A percentile compares a stretch with the other conserved stretches of the same genome.
These are phyloP conservation scores for Odontesthes bonariensis DNA, from an alignment of 2,113 vertebrate species.

Conservation along the genomic window DNA sequence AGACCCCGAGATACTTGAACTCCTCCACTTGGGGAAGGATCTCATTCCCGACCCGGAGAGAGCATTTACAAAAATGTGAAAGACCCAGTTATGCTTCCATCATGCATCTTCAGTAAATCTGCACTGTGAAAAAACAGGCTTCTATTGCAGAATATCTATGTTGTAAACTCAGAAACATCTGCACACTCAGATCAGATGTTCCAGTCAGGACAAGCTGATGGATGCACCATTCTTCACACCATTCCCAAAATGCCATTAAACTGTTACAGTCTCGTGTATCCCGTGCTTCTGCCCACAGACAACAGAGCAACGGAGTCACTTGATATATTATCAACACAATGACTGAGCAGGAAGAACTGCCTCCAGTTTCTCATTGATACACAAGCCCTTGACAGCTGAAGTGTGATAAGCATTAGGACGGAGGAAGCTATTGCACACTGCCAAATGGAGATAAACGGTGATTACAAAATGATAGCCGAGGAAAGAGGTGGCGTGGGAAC, in stretches of 20 bases:
- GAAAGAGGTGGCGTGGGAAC: slow-evolving; percentile 44
- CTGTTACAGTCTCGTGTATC: not conserved
- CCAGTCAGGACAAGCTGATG: not conserved
- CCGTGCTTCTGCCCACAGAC: slow-evolving; percentile 24
- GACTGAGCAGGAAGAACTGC: slow-evolving; percentile 70
- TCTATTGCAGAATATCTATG: too few relatives aligned
- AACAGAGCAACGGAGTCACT: slow-evolving; percentile 55
- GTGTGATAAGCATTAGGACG: slow-evolving; percentile 72
- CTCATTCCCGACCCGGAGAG: too few relatives aligned
- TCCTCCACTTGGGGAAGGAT: too few relatives aligned
- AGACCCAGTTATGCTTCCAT: too few relatives aligned
- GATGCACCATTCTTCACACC: not conserved
- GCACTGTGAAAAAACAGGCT: too few relatives aligned
- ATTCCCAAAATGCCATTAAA: slow-evolving; percentile 53
- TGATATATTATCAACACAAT: slow-evolving; percentile 70
- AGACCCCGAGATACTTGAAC: too few relatives aligned
- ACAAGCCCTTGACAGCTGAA: slow-evolving; percentile 57
- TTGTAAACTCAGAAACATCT: not conserved
- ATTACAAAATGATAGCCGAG: slow-evolving; percentile 31
- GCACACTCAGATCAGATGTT: not conserved
- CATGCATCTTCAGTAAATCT: too few relatives aligned
- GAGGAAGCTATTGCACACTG: slow-evolving; percentile 36
- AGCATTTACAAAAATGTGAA: too few relatives aligned
- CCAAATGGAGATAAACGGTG: slow-evolving; percentile 56
- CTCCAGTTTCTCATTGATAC: slow-evolving; percentile 65